Base-by-base conservation (phyloP, 2,888 invertebrate genomes). In the Lissonota sp. region DNA sequence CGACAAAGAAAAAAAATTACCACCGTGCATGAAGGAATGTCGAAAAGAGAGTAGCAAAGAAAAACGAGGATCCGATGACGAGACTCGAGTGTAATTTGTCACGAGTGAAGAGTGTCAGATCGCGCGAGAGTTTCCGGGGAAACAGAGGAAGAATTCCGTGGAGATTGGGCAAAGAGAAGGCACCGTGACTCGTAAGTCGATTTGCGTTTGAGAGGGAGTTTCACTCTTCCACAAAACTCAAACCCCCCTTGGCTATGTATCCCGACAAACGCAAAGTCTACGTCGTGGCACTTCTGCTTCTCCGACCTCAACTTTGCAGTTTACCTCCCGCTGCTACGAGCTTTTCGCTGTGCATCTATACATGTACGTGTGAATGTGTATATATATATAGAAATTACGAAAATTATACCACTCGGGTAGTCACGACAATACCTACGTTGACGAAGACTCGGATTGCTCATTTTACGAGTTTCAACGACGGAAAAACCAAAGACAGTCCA, bases 161-260 rank as follows among this genome's bases (percentile, higher is more conserved):
- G 55, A 63, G 73, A 73, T 62, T 37, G 42, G 26, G 26, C 26
- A 55, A 37, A 63, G 72, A 42, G 72, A 55, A 26, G 53, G 8
- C 1, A 39, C 10, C 14, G 83, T 78, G 84, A 83, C 86, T 26
- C 86, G 86, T 85, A 85, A 87, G 86, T 87, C 86, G 86, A 87
- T 87, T 86, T 84, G 83, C 82, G 79, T 83, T 26, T 80, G 79
- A 55, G 63, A 73, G 73, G 76, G 76, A 75, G 79, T 72, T 79
- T 26, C 26, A 26, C 26, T 3, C 26, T 26, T 26, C 26, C 26
- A 26, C 26, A 26, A 26, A 26, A 26, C 26, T 3, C 26, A 26
- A 26, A 26, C 1, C 26, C 26, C 26, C 26, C 26, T 26, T 3
- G 26, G 26, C 26, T 26, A 26, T 26, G 26, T 26, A 26, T 26